phyloP scores from a whole-genome alignment of 1,140 invertebrate genomes.

The Coenobita brevimanus region DNA sequence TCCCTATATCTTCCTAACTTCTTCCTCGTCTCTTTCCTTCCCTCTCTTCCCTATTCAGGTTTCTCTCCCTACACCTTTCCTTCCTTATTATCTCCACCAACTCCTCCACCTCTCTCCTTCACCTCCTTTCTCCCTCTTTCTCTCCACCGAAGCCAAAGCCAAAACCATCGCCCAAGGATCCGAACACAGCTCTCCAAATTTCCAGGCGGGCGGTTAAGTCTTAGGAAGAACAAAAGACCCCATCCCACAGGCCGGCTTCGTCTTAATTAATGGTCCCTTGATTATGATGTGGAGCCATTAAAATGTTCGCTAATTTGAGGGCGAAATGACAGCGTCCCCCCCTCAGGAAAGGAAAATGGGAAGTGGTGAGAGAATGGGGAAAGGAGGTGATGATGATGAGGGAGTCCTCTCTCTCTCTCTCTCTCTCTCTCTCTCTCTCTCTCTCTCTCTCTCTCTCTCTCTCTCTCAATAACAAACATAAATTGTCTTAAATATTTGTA shows the following conservation, averaged over 20 bases:
- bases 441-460: background rate
- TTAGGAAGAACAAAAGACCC: conserved; percentile 40
- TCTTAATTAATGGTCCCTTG: conserved; percentile 54
- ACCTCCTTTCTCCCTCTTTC: background rate
- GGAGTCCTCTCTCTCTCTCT: no score
- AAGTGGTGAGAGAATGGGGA: background rate
- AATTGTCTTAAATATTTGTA: no score
- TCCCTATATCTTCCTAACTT: no score
- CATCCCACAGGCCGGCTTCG: conserved; percentile 48
- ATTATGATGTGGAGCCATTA: conserved; percentile 52
- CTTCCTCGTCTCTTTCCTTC: no score
- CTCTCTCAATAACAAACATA: background rate
- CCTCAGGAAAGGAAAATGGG: conserved; percentile 28
- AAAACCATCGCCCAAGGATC: background rate
- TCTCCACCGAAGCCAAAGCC: background rate
- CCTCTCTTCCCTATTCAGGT: no score
- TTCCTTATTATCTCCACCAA: no score
- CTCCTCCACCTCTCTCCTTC: no score
- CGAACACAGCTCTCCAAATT: conserved; percentile 18
- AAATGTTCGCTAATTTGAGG: conserved; percentile 36
- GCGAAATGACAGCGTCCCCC: no score
- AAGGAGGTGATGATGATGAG: no score
- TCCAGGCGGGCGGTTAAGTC: conserved; percentile 39
- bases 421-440: no score
- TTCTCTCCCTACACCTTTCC: no score